Evolutionary conservation across 2,113 vertebrate species (phyloP).

Genomic region (Corvus moneduloides): DNA sequence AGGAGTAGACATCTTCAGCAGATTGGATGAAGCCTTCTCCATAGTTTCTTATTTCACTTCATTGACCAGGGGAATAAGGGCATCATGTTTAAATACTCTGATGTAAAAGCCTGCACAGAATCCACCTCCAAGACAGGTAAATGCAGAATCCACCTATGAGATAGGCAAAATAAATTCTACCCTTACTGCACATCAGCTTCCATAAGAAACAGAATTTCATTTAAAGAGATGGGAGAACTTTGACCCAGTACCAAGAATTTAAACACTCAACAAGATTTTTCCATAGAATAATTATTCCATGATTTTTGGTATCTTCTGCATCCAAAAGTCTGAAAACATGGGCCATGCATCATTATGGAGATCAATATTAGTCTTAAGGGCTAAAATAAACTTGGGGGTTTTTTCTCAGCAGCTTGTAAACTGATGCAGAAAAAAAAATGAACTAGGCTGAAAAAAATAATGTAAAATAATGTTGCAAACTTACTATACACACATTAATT

Average conservation of each 20-base stretch:
- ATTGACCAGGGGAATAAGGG: background rate
- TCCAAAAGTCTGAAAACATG: background rate
- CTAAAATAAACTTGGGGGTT: background rate
- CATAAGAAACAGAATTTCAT: background rate
- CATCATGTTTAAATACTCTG: background rate
- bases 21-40: background rate
- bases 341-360: background rate
- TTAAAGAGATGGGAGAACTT: background rate
- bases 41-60: background rate
- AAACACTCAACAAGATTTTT: background rate
- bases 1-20: background rate
- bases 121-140: background rate
- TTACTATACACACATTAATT: background rate
- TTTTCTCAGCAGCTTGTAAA: background rate
- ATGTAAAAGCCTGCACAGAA: background rate
- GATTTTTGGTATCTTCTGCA: background rate
- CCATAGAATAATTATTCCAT: background rate
- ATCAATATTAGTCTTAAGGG: background rate
- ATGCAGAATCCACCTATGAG: background rate
- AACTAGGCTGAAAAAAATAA: background rate
- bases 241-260: fast-evolving
- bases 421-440: background rate
- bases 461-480: background rate
- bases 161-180: background rate
- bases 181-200: background rate